Conservation (phyloP, 2,888 invertebrate genomes). For the Listrodromus nycthemerus region DNA sequence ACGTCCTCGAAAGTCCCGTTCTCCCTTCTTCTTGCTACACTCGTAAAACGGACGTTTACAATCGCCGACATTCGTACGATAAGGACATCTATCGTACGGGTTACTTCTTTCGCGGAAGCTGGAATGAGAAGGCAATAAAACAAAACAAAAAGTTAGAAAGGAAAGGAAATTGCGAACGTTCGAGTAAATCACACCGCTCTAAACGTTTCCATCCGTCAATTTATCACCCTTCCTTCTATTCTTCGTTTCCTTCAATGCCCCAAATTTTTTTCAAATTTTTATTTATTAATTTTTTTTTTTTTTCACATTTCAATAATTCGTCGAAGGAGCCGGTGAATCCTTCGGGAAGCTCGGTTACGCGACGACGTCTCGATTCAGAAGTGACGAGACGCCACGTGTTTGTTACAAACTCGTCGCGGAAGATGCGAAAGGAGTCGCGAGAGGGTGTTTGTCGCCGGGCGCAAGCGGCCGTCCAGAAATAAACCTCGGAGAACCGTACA, state of each 20-base stretch:
- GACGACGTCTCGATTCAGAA: not conserved
- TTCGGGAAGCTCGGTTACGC: not conserved
- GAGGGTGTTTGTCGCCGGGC: conserved; percentile 58
- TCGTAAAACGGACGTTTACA: conserved; percentile 79
- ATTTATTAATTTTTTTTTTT: not conserved
- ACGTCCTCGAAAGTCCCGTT: conserved; percentile 58
- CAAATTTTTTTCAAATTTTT: not conserved
- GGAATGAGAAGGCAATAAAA: conserved; percentile 20
- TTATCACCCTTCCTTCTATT: conserved; percentile 27
- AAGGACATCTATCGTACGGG: conserved; percentile 69
- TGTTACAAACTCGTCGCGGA: conserved; percentile 9
- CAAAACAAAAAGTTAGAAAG: conserved; percentile 20
- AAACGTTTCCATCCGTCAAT: conserved; percentile 54
- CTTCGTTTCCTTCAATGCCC: not conserved
- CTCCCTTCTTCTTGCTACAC: conserved; percentile 69
- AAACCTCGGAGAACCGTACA: not conserved
- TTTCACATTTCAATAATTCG: not conserved
- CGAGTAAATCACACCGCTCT: conserved; percentile 33
- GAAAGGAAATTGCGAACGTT: conserved; percentile 22
- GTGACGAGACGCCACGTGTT: not conserved
- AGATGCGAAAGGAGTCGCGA: conserved; percentile 25
- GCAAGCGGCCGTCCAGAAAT: conserved; percentile 64
- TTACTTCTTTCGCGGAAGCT: conserved; percentile 15
- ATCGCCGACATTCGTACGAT: conserved; percentile 75
- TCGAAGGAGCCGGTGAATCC: not conserved